phyloP scores from a whole-genome alignment of 1,140 invertebrate species.

The Drosophila orena region DNA sequence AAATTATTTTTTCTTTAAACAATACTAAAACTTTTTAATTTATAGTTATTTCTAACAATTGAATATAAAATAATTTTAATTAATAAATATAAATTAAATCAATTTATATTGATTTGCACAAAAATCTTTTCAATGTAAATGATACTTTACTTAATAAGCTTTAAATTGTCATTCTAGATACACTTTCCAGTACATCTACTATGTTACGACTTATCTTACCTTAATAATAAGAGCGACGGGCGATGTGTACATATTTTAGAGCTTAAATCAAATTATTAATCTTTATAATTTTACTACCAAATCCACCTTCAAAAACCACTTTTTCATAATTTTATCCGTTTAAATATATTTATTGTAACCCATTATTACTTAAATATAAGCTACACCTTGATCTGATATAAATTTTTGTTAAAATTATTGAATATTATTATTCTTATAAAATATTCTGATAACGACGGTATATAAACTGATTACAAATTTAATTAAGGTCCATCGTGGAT shows the following conservation, averaged over 20 bases:
- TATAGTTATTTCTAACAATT: constrained; percentile 84
- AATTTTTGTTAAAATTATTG: no score
- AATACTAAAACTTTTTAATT: constrained; percentile 85
- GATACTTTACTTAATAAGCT: constrained; percentile 86
- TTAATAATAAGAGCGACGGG: constrained; percentile 48
- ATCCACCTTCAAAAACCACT: no score
- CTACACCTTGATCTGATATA: constrained; percentile 9
- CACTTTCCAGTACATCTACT: constrained; percentile 90
- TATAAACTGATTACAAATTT: no score
- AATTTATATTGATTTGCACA: constrained; percentile 44
- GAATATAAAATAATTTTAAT: constrained; percentile 85
- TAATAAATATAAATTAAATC: constrained; percentile 84
- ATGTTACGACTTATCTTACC: constrained; percentile 89
- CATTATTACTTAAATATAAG: constrained; percentile 44
- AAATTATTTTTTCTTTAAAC: constrained; percentile 82
- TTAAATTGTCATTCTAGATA: no score
- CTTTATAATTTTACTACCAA: no score
- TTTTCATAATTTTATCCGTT: no score
- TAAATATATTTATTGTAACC: constrained; percentile 42
- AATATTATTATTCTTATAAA: no score
- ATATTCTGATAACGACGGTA: no score
- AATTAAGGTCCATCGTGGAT: no score
- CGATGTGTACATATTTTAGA: constrained; percentile 84
- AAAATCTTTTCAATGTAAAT: constrained; percentile 76
- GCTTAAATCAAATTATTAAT: no score